Percentiles rank a stretch among this genome's conserved stretches.
These are phyloP conservation scores for Desmophyllum pertusum DNA, from an alignment of 92 coral and sea anemone species.

Conservation along the genomic window DNA sequence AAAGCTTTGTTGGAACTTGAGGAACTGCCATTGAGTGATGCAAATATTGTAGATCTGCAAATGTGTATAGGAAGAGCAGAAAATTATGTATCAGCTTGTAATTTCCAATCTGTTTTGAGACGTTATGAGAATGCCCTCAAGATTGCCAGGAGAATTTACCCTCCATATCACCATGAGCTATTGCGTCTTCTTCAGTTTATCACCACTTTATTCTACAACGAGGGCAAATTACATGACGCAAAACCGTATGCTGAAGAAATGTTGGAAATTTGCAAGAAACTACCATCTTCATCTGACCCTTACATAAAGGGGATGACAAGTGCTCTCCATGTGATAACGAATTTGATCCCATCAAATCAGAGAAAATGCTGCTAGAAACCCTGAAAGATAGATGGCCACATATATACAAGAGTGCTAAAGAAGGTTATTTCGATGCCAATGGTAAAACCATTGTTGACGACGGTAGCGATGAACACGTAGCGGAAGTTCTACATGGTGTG, in stretches of 20 bases:
- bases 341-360: neutral
- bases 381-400: conserved; percentile 15
- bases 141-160: conserved; percentile 4
- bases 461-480: neutral
- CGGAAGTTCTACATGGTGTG: neutral
- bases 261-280: neutral
- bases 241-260: conserved; percentile 15
- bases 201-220: neutral
- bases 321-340: neutral
- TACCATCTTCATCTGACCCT: neutral
- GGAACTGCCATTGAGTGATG: neutral
- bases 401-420: neutral
- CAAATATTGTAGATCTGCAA: neutral
- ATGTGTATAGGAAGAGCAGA: conserved; percentile 14
- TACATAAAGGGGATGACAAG: neutral
- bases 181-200: neutral
- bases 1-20: neutral
- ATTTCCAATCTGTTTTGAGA: neutral
- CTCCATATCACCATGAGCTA: neutral
- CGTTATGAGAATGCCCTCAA: neutral
- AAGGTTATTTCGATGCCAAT: neutral
- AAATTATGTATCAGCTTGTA: neutral
- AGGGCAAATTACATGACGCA: neutral
- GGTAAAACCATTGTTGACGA: neutral
- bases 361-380: neutral